Percentiles rank a stretch among this genome's conserved stretches.
Conservation (phyloP, 2,113 vertebrate genomes). For the Octodon degus region DNA sequence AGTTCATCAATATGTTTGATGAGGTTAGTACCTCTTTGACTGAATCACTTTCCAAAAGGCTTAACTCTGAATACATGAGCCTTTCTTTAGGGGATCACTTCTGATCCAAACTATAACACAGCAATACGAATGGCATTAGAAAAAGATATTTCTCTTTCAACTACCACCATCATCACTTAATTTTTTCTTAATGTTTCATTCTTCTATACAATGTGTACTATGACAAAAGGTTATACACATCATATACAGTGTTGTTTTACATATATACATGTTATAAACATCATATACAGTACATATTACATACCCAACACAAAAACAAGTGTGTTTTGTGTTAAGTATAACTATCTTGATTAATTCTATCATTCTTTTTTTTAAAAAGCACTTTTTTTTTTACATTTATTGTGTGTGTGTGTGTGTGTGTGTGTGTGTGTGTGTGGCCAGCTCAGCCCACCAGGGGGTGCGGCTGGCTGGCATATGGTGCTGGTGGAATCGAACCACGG, state of each 20-base stretch:
- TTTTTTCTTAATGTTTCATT: not conserved
- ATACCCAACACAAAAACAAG: not conserved
- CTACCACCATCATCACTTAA: not conserved
- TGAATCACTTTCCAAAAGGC: not conserved
- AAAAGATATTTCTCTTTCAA: not conserved
- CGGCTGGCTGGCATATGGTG: no score
- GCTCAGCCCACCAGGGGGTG: no score
- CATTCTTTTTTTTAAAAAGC: no score
- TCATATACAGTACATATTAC: not conserved
- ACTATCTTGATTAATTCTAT: slow-evolving; percentile 5
- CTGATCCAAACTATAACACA: not conserved
- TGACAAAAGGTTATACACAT: not conserved
- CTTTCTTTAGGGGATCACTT: not conserved
- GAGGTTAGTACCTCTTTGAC: not conserved
- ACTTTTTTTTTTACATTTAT: no score
- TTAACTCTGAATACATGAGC: not conserved
- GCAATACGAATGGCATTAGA: not conserved
- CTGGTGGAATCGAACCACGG: no score
- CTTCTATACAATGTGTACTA: not conserved
- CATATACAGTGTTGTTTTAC: not conserved
- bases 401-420: no score
- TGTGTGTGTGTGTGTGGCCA: no score
- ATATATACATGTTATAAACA: not conserved
- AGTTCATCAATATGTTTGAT: not conserved
- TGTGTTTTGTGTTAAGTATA: not conserved